Conservation (phyloP, 2,888 invertebrate genomes). For the Drosophila borealis region DNA sequence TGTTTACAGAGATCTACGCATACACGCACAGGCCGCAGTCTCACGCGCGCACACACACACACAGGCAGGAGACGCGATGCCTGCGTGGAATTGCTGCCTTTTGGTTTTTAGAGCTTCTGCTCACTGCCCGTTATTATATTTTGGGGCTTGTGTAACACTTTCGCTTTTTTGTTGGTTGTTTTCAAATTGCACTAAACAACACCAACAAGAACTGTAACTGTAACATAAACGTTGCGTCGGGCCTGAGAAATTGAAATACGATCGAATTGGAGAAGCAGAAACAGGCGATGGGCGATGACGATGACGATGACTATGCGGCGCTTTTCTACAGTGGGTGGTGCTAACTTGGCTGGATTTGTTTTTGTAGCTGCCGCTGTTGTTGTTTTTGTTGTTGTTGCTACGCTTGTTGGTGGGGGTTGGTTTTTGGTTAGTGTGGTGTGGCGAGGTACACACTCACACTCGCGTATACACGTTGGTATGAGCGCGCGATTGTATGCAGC, state of each 20-base stretch:
- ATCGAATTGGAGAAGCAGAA: constrained; percentile 49
- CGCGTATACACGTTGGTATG: constrained; percentile 44
- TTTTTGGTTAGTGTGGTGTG: constrained; percentile 68
- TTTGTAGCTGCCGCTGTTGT: constrained; percentile 49
- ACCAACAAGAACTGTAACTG: constrained; percentile 42
- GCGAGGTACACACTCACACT: constrained; percentile 46
- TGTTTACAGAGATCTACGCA: constrained; percentile 43
- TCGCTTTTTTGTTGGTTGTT: constrained; percentile 56
- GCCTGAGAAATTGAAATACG: constrained; percentile 46
- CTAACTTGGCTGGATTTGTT: constrained; percentile 59
- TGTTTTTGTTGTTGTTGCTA: constrained; percentile 45
- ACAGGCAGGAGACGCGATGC: constrained; percentile 29
- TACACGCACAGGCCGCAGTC: constrained; percentile 16
- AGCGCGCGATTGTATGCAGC: constrained; percentile 79
- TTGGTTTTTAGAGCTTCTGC: constrained; percentile 27
- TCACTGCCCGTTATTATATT: constrained; percentile 18
- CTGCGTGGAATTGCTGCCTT: constrained; percentile 27
- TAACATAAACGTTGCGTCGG: constrained; percentile 38
- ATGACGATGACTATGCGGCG: constrained; percentile 57
- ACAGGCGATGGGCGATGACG: constrained; percentile 66
- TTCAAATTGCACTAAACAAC: constrained; percentile 51
- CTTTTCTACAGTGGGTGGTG: constrained; percentile 71
- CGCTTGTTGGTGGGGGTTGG: constrained; percentile 76
- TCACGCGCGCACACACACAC: constrained; percentile 23
- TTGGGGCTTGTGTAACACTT: constrained; percentile 64